A percentile compares a stretch with the other conserved stretches of the same genome.
Evolutionary conservation across 2,888 invertebrate genomes (phyloP).

Genomic region (Drosophila diplacantha): DNA sequence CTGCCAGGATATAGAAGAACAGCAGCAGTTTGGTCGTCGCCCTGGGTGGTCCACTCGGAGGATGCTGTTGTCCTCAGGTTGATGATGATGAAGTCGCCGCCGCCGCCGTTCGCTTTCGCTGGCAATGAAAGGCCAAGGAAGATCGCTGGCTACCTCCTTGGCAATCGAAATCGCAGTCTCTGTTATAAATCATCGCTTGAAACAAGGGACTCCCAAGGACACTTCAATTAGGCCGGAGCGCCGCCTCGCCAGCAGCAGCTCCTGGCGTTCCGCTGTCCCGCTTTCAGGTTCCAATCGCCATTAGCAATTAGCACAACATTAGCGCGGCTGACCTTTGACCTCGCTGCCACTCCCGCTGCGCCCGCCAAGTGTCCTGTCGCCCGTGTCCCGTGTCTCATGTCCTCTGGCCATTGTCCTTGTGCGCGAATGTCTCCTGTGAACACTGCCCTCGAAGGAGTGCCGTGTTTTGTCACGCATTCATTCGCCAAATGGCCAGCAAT

Average conservation of each 20-base stretch:
- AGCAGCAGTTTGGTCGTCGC: conserved; percentile 18
- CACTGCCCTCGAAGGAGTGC: conserved; percentile 24
- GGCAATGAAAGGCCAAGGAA: conserved; percentile 39
- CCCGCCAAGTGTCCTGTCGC: conserved; percentile 23
- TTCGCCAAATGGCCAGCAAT: conserved; percentile 65
- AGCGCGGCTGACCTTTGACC: conserved; percentile 72
- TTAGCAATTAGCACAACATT: conserved; percentile 71
- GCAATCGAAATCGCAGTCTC: conserved; percentile 24
- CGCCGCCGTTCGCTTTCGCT: conserved; percentile 34
- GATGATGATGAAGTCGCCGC: neutral
- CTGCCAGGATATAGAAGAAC: conserved; percentile 41
- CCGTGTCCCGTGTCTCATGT: conserved; percentile 38
- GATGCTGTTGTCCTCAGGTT: conserved; percentile 13
- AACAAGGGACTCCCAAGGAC: conserved; percentile 42
- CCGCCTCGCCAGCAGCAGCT: conserved; percentile 27
- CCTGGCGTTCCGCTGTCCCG: conserved; percentile 21
- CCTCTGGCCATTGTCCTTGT: conserved; percentile 60
- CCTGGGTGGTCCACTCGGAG: conserved; percentile 38
- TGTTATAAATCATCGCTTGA: conserved; percentile 44
- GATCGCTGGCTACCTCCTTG: conserved; percentile 11
- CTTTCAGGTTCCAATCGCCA: conserved; percentile 53
- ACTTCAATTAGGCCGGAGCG: conserved; percentile 66
- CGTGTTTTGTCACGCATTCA: conserved; percentile 65
- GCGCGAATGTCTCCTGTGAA: conserved; percentile 21
- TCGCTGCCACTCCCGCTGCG: conserved; percentile 66